Evolutionary conservation across 2,797 vertebrate genomes (phyloP).

Genomic region (Coilia nasus): DNA sequence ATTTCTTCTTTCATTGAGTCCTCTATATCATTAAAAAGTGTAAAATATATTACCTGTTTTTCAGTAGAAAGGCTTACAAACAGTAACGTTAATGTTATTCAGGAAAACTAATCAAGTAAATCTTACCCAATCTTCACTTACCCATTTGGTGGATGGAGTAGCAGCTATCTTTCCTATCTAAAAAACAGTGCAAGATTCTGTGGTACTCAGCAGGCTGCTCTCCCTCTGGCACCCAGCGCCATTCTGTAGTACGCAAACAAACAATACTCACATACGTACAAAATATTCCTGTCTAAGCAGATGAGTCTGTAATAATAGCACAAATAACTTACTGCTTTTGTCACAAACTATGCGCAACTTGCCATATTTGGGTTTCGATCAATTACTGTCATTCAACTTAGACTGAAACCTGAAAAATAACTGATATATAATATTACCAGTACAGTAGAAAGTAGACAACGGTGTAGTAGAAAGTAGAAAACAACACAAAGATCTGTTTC

Average conservation of each 20-base stretch:
- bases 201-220: slow-evolving; percentile 81
- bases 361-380: too few species aligned
- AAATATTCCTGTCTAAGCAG: background rate
- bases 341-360: too few species aligned
- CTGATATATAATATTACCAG: too few species aligned
- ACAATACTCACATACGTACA: background rate
- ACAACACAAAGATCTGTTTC: background rate
- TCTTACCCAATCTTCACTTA: slow-evolving; percentile 62
- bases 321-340: background rate
- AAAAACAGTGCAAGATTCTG: slow-evolving; percentile 81
- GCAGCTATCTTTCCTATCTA: slow-evolving; percentile 87
- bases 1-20: background rate
- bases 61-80: background rate
- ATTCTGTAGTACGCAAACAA: slow-evolving; percentile 61
- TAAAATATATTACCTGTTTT: too few species aligned
- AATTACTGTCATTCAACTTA: too few species aligned
- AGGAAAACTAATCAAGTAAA: background rate
- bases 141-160: slow-evolving; percentile 92
- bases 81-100: background rate
- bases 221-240: slow-evolving; percentile 81
- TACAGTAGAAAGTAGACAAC: background rate
- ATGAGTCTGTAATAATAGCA: background rate
- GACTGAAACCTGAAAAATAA: too few species aligned
- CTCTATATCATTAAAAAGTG: background rate
- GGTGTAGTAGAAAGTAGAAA: background rate